These are phyloP conservation scores for Panulirus ornatus DNA, from an alignment of 1,140 invertebrate genomes.

Conservation along the genomic window DNA sequence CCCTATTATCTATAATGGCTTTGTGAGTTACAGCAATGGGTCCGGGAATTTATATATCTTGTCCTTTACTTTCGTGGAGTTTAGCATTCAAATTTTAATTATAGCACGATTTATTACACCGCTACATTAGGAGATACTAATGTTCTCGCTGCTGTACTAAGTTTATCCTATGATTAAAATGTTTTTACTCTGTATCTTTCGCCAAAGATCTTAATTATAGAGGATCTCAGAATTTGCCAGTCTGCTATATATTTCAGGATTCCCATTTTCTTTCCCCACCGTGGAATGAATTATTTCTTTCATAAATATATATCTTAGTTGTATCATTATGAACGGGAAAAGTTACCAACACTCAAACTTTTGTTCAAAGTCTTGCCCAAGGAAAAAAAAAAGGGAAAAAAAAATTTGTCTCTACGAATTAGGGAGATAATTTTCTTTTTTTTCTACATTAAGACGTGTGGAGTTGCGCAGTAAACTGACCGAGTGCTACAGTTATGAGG, in stretches of 20 bases:
- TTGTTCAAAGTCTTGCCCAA: constrained; percentile 37
- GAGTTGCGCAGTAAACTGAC: constrained; percentile 26
- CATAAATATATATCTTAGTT: constrained; percentile 45
- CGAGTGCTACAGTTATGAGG: constrained; percentile 28
- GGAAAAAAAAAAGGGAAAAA: no score
- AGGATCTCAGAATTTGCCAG: neutral
- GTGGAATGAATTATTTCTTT: constrained; percentile 29
- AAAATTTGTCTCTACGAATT: constrained; percentile 50
- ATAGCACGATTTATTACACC: neutral
- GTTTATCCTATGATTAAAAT: neutral
- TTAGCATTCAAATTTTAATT: constrained; percentile 12
- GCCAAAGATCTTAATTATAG: neutral
- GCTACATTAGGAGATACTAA: neutral
- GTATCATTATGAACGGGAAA: constrained; percentile 55
- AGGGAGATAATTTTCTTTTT: constrained; percentile 51
- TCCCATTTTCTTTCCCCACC: no score
- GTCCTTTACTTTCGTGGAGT: neutral
- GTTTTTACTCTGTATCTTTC: neutral
- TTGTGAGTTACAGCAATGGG: constrained; percentile 19
- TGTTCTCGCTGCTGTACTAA: neutral
- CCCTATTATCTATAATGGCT: constrained; percentile 35
- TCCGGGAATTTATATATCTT: constrained; percentile 2
- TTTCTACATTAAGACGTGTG: constrained; percentile 56
- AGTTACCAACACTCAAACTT: constrained; percentile 43
- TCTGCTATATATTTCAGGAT: neutral